Conservation (phyloP, 2,113 vertebrate species). For the Falcunculus frontatus region DNA sequence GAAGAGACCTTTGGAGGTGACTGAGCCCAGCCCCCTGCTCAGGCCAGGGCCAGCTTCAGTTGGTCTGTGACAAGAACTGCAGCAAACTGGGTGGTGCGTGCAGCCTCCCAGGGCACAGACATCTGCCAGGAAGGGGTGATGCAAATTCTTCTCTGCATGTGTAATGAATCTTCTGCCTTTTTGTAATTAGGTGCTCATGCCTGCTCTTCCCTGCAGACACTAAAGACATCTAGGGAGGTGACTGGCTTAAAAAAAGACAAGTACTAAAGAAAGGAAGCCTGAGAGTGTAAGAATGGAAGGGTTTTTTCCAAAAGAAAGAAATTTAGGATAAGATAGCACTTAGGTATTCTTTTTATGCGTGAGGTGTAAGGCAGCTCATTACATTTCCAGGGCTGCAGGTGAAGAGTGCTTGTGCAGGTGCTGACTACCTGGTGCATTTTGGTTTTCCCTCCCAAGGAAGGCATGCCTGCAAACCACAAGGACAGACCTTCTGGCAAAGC, state of each 20-base stretch:
- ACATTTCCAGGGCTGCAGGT: background rate
- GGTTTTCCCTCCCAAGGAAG: background rate
- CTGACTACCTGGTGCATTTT: background rate
- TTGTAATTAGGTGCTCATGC: background rate
- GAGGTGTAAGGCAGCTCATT: background rate
- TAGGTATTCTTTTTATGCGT: accelerated
- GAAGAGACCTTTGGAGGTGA: background rate
- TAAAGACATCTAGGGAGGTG: background rate
- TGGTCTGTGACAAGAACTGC: background rate
- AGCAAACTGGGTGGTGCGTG: background rate
- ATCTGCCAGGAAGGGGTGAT: background rate
- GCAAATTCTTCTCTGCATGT: background rate
- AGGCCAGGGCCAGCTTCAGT: background rate
- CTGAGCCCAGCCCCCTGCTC: background rate
- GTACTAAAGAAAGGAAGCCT: background rate
- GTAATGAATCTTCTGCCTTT: background rate
- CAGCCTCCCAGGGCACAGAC: background rate
- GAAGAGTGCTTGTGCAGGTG: background rate
- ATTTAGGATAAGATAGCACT: background rate
- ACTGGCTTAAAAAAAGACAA: background rate
- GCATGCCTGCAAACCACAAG: background rate
- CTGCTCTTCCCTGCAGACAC: background rate
- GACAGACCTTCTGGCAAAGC: background rate
- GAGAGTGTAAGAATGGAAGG: background rate
- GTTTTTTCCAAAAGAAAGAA: background rate